A percentile compares a stretch with the other conserved stretches of the same genome.
Evolutionary conservation across 2,797 vertebrate genomes (phyloP).

Genomic region (Ctenosaura bakeri): DNA sequence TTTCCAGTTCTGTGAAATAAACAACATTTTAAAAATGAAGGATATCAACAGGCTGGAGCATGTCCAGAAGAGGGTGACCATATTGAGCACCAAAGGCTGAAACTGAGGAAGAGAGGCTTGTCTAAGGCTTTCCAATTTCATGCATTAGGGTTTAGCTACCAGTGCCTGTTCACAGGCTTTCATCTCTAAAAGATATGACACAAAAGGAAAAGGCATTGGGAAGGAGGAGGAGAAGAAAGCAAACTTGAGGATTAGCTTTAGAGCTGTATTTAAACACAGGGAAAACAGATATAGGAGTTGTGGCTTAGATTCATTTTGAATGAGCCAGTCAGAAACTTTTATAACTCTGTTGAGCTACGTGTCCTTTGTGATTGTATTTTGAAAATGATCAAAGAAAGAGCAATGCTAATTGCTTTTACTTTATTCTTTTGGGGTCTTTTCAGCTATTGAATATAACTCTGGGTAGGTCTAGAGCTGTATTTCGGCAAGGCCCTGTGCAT

Average conservation of each 20-base stretch:
- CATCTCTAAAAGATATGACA: background rate
- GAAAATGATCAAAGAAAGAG: background rate
- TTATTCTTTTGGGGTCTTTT: conserved; percentile 53
- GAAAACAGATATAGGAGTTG: background rate
- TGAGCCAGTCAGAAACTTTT: conserved; percentile 7
- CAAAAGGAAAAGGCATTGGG: background rate
- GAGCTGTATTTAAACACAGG: background rate
- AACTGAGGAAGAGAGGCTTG: no score
- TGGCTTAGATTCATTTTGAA: background rate
- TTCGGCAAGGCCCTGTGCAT: conserved; percentile 88
- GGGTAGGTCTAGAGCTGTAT: conserved; percentile 58
- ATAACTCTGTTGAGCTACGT: conserved; percentile 6
- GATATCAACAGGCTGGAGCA: no score
- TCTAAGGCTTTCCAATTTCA: background rate
- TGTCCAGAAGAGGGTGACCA: no score
- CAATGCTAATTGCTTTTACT: conserved; percentile 43
- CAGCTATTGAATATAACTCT: conserved; percentile 93
- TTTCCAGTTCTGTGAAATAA: no score
- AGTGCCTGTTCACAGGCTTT: no score
- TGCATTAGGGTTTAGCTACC: background rate
- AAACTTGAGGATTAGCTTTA: background rate
- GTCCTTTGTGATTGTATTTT: background rate
- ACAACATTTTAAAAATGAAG: no score
- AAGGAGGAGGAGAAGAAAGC: background rate
- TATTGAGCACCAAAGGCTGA: background rate